Conservation (phyloP, 1,140 invertebrate genomes). For the Aethina tumida region DNA sequence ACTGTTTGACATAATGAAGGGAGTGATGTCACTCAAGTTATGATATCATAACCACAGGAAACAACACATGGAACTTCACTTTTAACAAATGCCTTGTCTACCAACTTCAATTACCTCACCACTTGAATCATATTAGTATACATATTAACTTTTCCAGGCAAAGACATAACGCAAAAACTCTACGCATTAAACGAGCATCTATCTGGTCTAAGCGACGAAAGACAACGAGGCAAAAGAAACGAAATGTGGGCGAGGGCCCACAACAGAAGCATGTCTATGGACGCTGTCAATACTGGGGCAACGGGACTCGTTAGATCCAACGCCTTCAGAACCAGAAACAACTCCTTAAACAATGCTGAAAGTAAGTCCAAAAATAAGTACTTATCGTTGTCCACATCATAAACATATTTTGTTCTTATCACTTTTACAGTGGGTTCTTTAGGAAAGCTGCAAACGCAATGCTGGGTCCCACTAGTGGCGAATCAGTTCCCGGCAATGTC, state of each 20-base stretch:
- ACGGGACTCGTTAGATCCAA: conserved; percentile 59
- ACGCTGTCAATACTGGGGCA: conserved; percentile 67
- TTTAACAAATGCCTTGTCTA: no score
- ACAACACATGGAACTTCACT: no score
- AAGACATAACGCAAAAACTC: conserved; percentile 77
- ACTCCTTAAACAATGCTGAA: conserved; percentile 21
- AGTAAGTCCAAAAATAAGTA: conserved; percentile 23
- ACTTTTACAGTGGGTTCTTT: conserved; percentile 24
- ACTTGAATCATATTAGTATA: no score
- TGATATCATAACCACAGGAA: no score
- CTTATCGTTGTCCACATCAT: no score
- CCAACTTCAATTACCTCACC: no score
- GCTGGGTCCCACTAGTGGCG: conserved; percentile 39
- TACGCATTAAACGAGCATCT: conserved; percentile 70
- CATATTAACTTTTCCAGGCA: conserved; percentile 42
- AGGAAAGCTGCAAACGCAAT: conserved; percentile 27
- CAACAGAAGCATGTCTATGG: conserved; percentile 59
- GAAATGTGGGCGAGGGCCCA: conserved; percentile 40
- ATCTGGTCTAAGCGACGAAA: conserved; percentile 39
- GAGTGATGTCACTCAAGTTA: no score
- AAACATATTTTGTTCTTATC: no score
- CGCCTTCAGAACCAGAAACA: conserved; percentile 44
- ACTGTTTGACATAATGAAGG: no score
- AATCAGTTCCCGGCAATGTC: conserved; percentile 39
- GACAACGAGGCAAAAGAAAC: conserved; percentile 34